A percentile compares a stretch with the other conserved stretches of the same genome.
Evolutionary conservation across 2,797 vertebrate species (phyloP).

Genomic region (Microchirus variegatus): DNA sequence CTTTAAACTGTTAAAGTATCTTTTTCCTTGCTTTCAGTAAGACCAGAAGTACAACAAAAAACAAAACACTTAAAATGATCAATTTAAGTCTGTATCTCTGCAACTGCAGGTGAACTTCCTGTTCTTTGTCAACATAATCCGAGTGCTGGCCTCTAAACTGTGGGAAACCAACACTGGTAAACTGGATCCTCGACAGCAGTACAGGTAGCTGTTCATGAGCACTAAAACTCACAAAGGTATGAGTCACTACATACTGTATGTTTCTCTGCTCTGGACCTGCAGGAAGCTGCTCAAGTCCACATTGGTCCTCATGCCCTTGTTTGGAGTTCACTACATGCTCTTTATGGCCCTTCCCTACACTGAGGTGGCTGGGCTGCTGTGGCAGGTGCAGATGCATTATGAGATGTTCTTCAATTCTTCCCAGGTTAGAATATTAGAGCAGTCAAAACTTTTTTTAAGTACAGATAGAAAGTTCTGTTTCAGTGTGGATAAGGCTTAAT

Average conservation of each 20-base stretch:
- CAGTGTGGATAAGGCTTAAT: too few species aligned
- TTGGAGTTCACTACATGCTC: slow-evolving; percentile 89
- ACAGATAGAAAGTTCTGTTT: too few species aligned
- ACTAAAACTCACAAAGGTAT: background rate
- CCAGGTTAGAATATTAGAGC: slow-evolving; percentile 72
- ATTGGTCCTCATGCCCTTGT: slow-evolving; percentile 87
- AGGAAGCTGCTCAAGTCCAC: slow-evolving; percentile 89
- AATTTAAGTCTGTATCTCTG: background rate
- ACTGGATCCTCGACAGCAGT: slow-evolving; percentile 86
- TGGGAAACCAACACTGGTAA: slow-evolving; percentile 89
- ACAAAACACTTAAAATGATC: too few species aligned
- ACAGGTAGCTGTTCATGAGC: slow-evolving; percentile 70
- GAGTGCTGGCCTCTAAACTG: slow-evolving; percentile 86
- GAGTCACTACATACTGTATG: background rate
- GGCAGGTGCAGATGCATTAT: slow-evolving; percentile 91
- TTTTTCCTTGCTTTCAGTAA: too few species aligned
- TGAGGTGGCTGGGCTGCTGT: slow-evolving; percentile 82
- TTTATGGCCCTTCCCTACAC: slow-evolving; percentile 89
- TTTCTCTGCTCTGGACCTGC: slow-evolving; percentile 16
- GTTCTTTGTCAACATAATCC: slow-evolving; percentile 86
- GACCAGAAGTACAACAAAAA: too few species aligned
- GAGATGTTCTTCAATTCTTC: slow-evolving; percentile 91
- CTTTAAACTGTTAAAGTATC: too few species aligned
- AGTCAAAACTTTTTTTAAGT: background rate
- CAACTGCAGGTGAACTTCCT: slow-evolving; percentile 85